Percentiles rank a stretch among this genome's conserved stretches.
Conservation (phyloP, 2,113 vertebrate genomes). For the Anguilla japonica region DNA sequence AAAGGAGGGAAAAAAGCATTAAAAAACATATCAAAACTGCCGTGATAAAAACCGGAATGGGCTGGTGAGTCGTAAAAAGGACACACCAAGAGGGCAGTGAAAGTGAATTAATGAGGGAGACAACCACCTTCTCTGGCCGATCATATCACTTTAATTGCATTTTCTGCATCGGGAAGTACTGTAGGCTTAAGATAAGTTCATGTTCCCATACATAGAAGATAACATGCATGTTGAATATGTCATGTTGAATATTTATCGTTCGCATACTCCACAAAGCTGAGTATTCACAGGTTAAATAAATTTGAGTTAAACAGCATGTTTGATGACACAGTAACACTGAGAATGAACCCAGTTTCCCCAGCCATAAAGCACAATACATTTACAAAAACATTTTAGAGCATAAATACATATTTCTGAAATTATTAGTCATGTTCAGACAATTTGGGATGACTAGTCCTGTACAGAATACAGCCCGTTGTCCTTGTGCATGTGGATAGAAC, state of each 20-base stretch:
- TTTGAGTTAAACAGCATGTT: not conserved
- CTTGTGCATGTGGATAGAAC: no score
- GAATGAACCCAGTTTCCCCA: not conserved
- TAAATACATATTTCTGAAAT: no score
- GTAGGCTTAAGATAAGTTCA: not conserved
- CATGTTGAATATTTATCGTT: not conserved
- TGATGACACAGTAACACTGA: not conserved
- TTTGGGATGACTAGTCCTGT: no score
- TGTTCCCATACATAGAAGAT: not conserved
- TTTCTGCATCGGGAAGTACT: not conserved
- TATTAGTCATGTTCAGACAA: no score
- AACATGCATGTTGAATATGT: not conserved
- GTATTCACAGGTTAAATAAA: not conserved
- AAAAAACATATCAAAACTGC: not conserved
- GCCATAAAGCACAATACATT: no score
- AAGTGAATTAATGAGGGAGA: not conserved
- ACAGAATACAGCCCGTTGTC: no score
- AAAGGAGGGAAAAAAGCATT: no score
- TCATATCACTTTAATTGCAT: not conserved
- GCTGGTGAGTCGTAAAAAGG: not conserved
- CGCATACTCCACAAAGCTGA: not conserved
- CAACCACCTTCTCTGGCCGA: not conserved
- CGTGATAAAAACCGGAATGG: not conserved
- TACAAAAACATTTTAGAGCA: no score
- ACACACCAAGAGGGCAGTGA: not conserved